phyloP scores from a whole-genome alignment of 1,140 invertebrate genomes.

The Stegodyphus mimosarum region DNA sequence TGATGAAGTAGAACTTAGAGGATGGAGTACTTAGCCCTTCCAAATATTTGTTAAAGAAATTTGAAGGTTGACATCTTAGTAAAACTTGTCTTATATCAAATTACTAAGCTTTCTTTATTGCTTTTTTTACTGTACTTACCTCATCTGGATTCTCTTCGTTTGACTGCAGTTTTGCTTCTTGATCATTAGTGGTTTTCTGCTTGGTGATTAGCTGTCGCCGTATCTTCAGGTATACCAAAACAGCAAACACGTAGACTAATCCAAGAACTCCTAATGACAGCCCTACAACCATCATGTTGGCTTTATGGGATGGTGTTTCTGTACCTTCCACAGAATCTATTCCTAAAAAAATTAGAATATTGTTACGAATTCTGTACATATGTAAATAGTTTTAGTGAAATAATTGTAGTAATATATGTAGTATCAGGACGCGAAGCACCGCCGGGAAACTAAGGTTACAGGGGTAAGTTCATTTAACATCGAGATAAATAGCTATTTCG shows the following conservation, averaged over 20 bases:
- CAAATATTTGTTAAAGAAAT: not conserved
- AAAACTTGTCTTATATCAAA: not conserved
- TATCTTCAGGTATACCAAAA: slow-evolving; percentile 77
- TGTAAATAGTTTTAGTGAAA: no score
- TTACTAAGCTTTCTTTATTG: no score
- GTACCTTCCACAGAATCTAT: slow-evolving; percentile 16
- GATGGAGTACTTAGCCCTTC: no score
- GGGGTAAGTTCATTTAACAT: no score
- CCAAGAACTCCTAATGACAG: slow-evolving; percentile 83
- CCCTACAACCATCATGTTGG: slow-evolving; percentile 84
- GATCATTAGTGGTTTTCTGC: not conserved
- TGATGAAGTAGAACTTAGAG: no score
- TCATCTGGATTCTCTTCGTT: slow-evolving; percentile 23
- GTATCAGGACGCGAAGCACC: no score
- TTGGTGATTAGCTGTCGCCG: slow-evolving; percentile 43
- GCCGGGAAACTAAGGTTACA: no score
- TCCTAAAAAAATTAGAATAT: slow-evolving; percentile 14
- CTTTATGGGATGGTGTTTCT: slow-evolving; percentile 30
- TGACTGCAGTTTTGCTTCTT: slow-evolving; percentile 17
- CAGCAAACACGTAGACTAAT: slow-evolving; percentile 83
- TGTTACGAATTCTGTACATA: no score
- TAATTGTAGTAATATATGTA: no score
- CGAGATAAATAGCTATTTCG: no score
- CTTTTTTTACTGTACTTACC: not conserved
- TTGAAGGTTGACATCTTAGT: not conserved